Conservation (phyloP, 2,888 invertebrate genomes). For the Venusia cambrica region DNA sequence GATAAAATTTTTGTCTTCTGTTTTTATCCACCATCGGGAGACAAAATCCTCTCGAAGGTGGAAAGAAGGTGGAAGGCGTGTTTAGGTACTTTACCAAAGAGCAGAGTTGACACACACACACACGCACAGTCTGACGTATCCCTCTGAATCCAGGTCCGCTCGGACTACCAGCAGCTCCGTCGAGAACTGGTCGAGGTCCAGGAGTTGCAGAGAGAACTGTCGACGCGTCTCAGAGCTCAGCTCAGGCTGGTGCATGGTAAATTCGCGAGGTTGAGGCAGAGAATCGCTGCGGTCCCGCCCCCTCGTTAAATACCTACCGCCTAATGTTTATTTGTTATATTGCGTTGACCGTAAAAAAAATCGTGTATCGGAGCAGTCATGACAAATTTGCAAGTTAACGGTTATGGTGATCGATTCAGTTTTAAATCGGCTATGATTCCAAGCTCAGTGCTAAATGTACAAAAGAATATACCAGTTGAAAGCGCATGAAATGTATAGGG, state of each 20-base stretch:
- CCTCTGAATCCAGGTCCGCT: constrained; percentile 77
- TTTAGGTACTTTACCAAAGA: constrained; percentile 8
- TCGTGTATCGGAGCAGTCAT: too few species aligned
- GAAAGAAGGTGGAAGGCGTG: too few species aligned
- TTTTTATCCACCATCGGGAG: too few species aligned
- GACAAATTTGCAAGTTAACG: too few species aligned
- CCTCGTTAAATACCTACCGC: constrained; percentile 41
- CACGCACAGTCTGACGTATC: not conserved
- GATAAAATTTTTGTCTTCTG: too few species aligned
- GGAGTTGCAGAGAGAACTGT: constrained; percentile 89
- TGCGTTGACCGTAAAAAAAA: constrained; percentile 8
- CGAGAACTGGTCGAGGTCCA: constrained; percentile 90
- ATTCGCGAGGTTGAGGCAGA: constrained; percentile 86
- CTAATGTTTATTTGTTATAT: constrained; percentile 25
- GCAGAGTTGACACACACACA: constrained; percentile 7
- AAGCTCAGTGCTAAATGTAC: too few species aligned
- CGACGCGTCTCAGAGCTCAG: constrained; percentile 86
- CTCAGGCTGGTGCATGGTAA: constrained; percentile 87
- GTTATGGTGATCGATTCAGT: too few species aligned
- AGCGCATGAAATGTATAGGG: too few species aligned
- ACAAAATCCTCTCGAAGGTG: too few species aligned
- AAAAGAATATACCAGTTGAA: too few species aligned
- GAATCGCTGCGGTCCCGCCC: constrained; percentile 80
- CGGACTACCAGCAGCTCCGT: constrained; percentile 89
- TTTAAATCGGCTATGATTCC: too few species aligned